A percentile compares a stretch with the other conserved stretches of the same genome.
phyloP scores from a whole-genome alignment of 1,140 invertebrate genomes.

The Lepidurus couesii region DNA sequence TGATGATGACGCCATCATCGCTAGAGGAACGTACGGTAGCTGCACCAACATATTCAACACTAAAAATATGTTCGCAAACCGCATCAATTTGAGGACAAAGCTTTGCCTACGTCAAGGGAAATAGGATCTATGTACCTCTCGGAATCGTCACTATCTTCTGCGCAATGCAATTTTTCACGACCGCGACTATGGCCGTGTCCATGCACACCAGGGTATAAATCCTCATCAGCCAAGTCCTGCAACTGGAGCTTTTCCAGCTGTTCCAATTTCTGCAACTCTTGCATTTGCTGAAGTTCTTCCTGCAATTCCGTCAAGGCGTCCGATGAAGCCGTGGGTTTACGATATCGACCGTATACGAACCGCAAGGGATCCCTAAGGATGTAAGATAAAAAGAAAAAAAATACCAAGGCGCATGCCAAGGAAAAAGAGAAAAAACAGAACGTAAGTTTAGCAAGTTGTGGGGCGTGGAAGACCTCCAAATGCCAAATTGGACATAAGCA shows the following conservation, averaged over 20 bases:
- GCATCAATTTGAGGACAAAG: neutral
- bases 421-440: constrained; percentile 26
- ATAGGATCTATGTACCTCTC: constrained; percentile 5
- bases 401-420: neutral
- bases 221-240: constrained; percentile 36
- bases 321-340: constrained; percentile 61
- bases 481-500: constrained; percentile 22
- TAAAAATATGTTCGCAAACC: neutral
- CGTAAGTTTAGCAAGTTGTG: neutral
- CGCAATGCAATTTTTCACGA: constrained; percentile 36
- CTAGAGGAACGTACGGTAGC: constrained; percentile 13
- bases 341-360: constrained; percentile 72
- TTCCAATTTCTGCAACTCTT: constrained; percentile 34
- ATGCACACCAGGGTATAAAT: constrained; percentile 36
- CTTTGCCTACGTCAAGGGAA: constrained; percentile 2
- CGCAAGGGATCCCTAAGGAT: constrained; percentile 54
- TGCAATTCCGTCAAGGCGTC: constrained; percentile 40
- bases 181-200: constrained; percentile 37
- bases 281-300: constrained; percentile 36
- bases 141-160: constrained; percentile 35
- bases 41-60: constrained; percentile 4
- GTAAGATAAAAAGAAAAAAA: constrained; percentile 19
- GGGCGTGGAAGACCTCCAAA: neutral
- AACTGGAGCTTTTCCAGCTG: constrained; percentile 30
- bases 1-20: neutral